Evolutionary conservation across 2,888 invertebrate genomes (phyloP).

Genomic region (Scaptomyza tumidula): DNA sequence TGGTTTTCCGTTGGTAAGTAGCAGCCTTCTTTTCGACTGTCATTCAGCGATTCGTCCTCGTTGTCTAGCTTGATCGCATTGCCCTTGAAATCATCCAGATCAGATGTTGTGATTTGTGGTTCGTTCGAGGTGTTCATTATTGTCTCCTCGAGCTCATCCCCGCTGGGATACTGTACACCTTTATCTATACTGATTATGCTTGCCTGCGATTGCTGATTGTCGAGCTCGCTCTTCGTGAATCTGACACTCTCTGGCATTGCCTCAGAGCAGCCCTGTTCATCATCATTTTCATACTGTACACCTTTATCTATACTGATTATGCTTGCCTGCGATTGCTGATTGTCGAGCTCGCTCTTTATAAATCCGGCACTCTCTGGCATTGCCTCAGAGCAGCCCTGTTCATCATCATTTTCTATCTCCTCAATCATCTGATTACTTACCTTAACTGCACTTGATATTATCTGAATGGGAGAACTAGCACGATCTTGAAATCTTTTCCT

Average conservation of each 20-base stretch:
- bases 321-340: constrained; percentile 26
- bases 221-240: constrained; percentile 6
- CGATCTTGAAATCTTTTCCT: constrained; percentile 54
- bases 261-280: not conserved
- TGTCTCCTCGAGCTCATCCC: constrained; percentile 22
- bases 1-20: constrained; percentile 1
- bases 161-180: constrained; percentile 56
- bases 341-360: constrained; percentile 4
- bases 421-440: not conserved
- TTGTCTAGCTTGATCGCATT: constrained; percentile 35
- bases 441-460: constrained; percentile 12
- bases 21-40: constrained; percentile 16
- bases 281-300: constrained; percentile 31
- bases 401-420: not conserved
- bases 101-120: constrained; percentile 9
- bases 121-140: not conserved
- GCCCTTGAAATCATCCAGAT: constrained; percentile 19
- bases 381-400: not conserved
- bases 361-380: not conserved
- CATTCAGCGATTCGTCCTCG: constrained; percentile 30
- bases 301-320: constrained; percentile 42
- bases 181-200: constrained; percentile 43
- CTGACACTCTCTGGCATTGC: not conserved
- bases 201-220: constrained; percentile 14
- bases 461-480: constrained; percentile 61